These are phyloP conservation scores for Thermophis baileyi DNA, from an alignment of 2,113 vertebrate species.

Conservation along the genomic window DNA sequence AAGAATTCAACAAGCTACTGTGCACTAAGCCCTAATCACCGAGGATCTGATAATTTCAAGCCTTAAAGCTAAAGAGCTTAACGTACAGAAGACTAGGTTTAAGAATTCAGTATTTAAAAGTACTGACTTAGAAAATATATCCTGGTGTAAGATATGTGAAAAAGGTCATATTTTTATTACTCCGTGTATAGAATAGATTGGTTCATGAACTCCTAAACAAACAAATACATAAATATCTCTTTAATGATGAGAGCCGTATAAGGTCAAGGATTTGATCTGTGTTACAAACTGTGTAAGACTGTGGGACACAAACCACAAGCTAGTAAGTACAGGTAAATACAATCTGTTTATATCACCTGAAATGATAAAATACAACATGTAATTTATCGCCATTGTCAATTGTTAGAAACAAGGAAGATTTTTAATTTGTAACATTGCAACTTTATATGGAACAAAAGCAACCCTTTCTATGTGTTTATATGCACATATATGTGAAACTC, in stretches of 20 bases:
- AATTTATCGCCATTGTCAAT: neutral
- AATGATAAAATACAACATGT: neutral
- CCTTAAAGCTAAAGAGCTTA: slow-evolving; percentile 48
- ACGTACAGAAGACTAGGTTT: slow-evolving; percentile 52
- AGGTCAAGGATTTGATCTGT: neutral
- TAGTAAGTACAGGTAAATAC: neutral
- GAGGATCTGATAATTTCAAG: slow-evolving; percentile 43
- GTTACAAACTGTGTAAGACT: neutral
- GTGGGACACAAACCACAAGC: neutral
- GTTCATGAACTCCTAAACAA: neutral
- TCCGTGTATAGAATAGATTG: neutral
- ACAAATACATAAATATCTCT: neutral
- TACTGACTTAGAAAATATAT: slow-evolving; percentile 19
- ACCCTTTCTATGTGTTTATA: neutral
- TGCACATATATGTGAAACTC: neutral
- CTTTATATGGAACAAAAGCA: neutral
- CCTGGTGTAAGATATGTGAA: neutral
- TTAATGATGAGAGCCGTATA: neutral
- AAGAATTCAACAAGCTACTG: slow-evolving; percentile 42
- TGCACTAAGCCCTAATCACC: slow-evolving; percentile 39
- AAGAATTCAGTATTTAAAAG: slow-evolving; percentile 36
- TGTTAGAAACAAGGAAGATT: neutral
- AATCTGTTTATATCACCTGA: neutral
- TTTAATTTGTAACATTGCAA: neutral
- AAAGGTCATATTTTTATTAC: neutral